Base-by-base conservation (phyloP, 2,113 vertebrate genomes). In the Microcebus griseorufus region DNA sequence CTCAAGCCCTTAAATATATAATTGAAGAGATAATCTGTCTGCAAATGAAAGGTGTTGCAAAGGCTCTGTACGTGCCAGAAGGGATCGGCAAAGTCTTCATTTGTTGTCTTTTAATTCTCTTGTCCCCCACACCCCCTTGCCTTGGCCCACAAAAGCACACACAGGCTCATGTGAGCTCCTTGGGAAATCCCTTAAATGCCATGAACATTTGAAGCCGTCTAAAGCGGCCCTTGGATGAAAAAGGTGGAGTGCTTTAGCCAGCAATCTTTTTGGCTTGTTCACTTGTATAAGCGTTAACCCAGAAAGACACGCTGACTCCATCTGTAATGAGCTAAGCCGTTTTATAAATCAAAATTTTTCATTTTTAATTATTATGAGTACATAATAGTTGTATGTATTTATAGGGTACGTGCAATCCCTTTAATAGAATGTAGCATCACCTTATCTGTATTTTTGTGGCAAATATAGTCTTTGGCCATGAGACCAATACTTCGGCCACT, bases 191-290 rank as follows among this genome's bases (percentile, higher is more conserved):
- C 20, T 17, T 25, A 65, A 13, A 45, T 7, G 1, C 8, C 2
- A 27, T 12, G 18, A 34, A 23, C 0, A 4, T 67, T 55, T 20
- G 2, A 10, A 17, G 72, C 17, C 6, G 12, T 85, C 12, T 0
- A 3, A 23, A 72, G 29, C 10, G 22, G 27, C 34, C 69, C 18
- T 20, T 20, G 64, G 55, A 29, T 23, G 16, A 42, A 22, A 27
- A 60, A 37, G 55, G 37, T 9, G 3, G 18, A 20, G 9, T 20
- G 67, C 23, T 18, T 37, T 65, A 32, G 25, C 39, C 64, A 39
- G 53, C 34, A 27, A 17, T 85, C 42, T 22, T 62, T 48, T 78
- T 37, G 13, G 0, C 42, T 65, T 29, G 5, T 62, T 39, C 20
- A 11, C 48, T 29, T 34, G 7, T 58, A 1, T 20, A 20, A 23